phyloP scores from a whole-genome alignment of 2,888 invertebrate genomes.

The Calliopum simillimum region DNA sequence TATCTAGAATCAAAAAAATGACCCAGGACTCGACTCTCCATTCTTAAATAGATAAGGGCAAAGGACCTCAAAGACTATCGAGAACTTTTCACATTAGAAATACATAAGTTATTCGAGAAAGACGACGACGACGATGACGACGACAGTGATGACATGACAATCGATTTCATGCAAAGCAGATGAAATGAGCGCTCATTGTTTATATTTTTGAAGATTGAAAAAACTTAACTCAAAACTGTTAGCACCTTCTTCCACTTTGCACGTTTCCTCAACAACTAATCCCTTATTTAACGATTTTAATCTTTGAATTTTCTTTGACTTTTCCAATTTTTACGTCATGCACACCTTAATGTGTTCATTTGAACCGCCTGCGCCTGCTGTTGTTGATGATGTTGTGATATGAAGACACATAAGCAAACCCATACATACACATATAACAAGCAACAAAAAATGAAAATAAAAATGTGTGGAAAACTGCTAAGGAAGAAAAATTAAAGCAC shows the following conservation, averaged over 20 bases:
- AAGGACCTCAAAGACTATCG: no score
- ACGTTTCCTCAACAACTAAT: background rate
- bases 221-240: background rate
- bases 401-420: no score
- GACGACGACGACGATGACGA: background rate
- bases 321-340: background rate
- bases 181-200: slow-evolving; percentile 30
- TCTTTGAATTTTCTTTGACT: slow-evolving; percentile 11
- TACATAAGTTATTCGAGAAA: slow-evolving; percentile 40
- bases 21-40: no score
- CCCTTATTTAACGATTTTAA: slow-evolving; percentile 1
- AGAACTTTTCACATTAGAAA: no score
- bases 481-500: background rate
- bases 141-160: slow-evolving; percentile 44
- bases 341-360: slow-evolving; percentile 35
- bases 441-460: background rate
- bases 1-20: no score
- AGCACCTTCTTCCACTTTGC: background rate
- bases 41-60: no score
- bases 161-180: slow-evolving; percentile 49
- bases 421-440: background rate
- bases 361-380: background rate
- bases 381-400: background rate
- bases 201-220: background rate
- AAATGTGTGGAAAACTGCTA: background rate